Percentiles rank a stretch among this genome's conserved stretches.
phyloP scores from a whole-genome alignment of 2,797 vertebrate species.

The Smutsia temminckii region DNA sequence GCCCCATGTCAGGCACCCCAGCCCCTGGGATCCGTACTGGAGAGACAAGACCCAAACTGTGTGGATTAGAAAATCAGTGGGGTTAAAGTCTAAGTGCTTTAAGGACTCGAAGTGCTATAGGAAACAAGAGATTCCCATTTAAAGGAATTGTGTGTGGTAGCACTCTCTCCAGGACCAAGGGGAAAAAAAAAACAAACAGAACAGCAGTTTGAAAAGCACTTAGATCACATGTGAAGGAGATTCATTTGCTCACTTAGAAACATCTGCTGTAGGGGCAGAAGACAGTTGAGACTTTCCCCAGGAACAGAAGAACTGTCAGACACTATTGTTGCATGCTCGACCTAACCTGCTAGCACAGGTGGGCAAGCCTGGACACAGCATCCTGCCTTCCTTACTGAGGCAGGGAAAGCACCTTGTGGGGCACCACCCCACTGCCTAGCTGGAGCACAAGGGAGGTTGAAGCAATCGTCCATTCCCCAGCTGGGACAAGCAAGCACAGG shows the following conservation, averaged over 20 bases:
- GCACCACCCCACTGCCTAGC: no score
- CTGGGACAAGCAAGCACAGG: no score
- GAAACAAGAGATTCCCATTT: background rate
- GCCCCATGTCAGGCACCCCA: background rate
- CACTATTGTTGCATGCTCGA: no score
- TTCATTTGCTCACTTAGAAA: background rate
- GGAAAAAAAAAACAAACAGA: background rate
- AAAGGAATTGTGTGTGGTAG: background rate
- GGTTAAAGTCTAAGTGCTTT: background rate
- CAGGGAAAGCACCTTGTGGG: no score
- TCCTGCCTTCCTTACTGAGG: no score
- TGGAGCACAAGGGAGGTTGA: no score
- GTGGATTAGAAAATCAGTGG: background rate
- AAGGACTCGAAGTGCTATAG: background rate
- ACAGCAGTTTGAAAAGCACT: background rate
- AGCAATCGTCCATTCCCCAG: no score
- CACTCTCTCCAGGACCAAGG: background rate
- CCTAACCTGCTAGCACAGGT: no score
- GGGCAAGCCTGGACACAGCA: no score
- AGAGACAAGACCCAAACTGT: background rate
- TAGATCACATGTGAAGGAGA: background rate
- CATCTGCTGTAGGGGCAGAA: background rate
- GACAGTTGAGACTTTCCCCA: background rate
- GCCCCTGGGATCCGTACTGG: background rate
- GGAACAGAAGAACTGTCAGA: background rate